Percentiles rank a stretch among this genome's conserved stretches.
phyloP scores from a whole-genome alignment of 2,888 invertebrate species.

The Julus scanicus region DNA sequence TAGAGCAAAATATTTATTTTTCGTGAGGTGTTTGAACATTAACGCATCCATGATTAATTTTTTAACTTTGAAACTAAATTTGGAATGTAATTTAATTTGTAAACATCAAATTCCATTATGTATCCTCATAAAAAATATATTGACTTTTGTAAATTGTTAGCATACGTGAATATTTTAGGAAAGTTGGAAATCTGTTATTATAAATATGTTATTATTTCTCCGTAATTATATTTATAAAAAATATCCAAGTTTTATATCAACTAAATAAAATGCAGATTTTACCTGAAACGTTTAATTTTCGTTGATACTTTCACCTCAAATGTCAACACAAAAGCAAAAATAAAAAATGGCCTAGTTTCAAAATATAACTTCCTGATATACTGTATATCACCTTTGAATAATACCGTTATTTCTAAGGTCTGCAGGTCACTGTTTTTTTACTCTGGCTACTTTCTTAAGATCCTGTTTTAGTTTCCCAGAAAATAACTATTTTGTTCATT shows the following conservation, averaged over 20 bases:
- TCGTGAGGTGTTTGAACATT: not conserved
- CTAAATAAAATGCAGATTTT: not conserved
- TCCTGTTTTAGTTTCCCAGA: not conserved
- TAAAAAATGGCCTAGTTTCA: conserved; percentile 26
- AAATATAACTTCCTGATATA: not conserved
- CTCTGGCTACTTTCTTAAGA: not conserved
- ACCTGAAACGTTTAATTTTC: not conserved
- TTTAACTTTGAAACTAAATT: no score
- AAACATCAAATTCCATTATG: no score
- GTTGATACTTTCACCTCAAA: not conserved
- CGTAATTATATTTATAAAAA: no score
- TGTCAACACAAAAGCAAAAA: not conserved
- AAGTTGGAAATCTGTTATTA: no score
- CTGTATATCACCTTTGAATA: not conserved
- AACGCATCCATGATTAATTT: not conserved
- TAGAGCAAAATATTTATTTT: not conserved
- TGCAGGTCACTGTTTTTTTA: not conserved
- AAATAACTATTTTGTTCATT: not conserved
- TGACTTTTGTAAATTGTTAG: no score
- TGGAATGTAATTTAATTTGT: no score
- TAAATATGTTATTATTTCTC: no score
- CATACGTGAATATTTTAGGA: no score
- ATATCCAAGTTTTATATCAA: no score
- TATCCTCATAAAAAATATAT: no score
- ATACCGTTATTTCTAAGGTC: not conserved